Evolutionary conservation across 1,140 invertebrate genomes (phyloP).

Genomic region (Olivierus martensii): DNA sequence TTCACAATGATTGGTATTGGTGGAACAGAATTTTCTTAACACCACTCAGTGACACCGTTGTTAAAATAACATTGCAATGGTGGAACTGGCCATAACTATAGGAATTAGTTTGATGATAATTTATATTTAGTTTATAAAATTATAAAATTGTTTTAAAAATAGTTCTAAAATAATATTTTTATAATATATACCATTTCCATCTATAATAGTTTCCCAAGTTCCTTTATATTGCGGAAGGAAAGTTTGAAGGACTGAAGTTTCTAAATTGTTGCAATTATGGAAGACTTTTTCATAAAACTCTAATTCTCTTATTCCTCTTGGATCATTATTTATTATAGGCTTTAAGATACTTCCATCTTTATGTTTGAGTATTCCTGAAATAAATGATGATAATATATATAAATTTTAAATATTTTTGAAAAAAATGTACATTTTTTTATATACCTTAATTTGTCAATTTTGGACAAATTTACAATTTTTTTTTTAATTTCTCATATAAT

Average conservation of each 20-base stretch:
- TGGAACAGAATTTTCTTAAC: no score
- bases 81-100: no score
- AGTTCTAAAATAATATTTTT: neutral
- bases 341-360: constrained; percentile 14
- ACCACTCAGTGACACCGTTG: no score
- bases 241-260: neutral
- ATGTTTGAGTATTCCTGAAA: constrained; percentile 8
- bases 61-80: no score
- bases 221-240: constrained; percentile 8
- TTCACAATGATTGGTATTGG: no score
- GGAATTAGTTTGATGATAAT: no score
- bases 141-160: neutral
- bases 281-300: constrained; percentile 12
- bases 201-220: neutral
- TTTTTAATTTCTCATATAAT: no score
- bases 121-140: no score
- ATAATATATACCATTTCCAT: neutral
- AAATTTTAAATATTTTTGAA: no score
- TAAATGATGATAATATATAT: neutral
- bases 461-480: no score
- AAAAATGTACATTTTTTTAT: no score
- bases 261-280: neutral
- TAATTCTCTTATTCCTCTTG: constrained; percentile 5
- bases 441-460: no score
- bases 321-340: constrained; percentile 6